A percentile compares a stretch with the other conserved stretches of the same genome.
Conservation (phyloP, 2,797 vertebrate genomes). For the Crypturellus tataupa region DNA sequence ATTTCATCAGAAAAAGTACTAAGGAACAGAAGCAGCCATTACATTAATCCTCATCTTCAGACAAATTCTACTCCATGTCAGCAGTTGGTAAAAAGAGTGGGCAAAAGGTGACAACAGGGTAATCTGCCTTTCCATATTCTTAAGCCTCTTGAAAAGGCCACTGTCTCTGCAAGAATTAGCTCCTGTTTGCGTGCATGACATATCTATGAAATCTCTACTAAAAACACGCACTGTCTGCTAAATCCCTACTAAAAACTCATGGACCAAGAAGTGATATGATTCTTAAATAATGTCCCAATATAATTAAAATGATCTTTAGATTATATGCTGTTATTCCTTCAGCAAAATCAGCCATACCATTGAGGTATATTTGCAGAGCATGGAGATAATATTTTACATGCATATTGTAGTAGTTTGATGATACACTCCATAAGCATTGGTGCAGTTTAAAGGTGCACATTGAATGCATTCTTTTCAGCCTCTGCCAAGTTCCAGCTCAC, state of each 20-base stretch:
- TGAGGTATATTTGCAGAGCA: slow-evolving; percentile 6
- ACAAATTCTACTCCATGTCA: slow-evolving; percentile 73
- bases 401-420: slow-evolving; percentile 31
- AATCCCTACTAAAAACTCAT: slow-evolving; percentile 19
- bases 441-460: background rate
- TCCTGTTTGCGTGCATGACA: background rate
- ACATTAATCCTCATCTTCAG: slow-evolving; percentile 82
- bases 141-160: slow-evolving; percentile 48
- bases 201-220: slow-evolving; percentile 1
- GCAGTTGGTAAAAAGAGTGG: slow-evolving; percentile 71
- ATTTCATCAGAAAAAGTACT: slow-evolving; percentile 76
- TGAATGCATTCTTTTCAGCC: background rate
- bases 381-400: background rate
- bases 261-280: background rate
- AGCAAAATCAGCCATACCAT: background rate
- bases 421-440: background rate
- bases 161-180: background rate
- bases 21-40: slow-evolving; percentile 75
- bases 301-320: slow-evolving; percentile 49
- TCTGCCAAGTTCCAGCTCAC: background rate
- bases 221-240: slow-evolving; percentile 9
- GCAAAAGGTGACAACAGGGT: slow-evolving; percentile 74
- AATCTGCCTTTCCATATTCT: slow-evolving; percentile 64
- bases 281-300: background rate
- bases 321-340: background rate